Percentiles rank a stretch among this genome's conserved stretches.
These are phyloP conservation scores for Callimorpha dominula DNA, from an alignment of 2,888 invertebrate species.

Conservation along the genomic window DNA sequence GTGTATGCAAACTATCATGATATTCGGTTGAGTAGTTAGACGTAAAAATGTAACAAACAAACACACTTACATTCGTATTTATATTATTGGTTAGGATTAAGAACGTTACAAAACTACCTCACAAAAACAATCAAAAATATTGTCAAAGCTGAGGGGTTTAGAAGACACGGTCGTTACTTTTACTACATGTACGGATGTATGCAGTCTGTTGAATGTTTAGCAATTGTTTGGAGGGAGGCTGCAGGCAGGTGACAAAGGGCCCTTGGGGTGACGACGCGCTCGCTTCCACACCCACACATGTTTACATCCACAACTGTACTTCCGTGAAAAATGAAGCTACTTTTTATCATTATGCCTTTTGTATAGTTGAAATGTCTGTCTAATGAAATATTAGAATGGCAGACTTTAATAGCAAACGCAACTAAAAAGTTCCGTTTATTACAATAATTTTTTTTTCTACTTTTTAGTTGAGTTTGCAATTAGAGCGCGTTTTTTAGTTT, in stretches of 20 bases:
- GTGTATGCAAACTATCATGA: no score
- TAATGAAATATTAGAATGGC: no score
- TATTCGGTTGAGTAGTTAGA: no score
- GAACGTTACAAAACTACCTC: neutral
- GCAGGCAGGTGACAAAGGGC: slow-evolving; percentile 76
- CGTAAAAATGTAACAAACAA: no score
- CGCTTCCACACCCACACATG: slow-evolving; percentile 35
- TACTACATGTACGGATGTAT: slow-evolving; percentile 36
- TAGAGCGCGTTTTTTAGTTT: no score
- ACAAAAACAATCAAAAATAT: slow-evolving; percentile 5
- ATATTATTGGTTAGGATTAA: neutral
- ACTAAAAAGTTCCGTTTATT: no score
- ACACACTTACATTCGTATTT: no score
- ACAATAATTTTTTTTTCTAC: no score
- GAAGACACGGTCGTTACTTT: slow-evolving; percentile 36
- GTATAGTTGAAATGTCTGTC: slow-evolving; percentile 1
- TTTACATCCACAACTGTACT: slow-evolving; percentile 27
- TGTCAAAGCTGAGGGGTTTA: slow-evolving; percentile 20
- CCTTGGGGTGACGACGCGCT: slow-evolving; percentile 64
- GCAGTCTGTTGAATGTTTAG: slow-evolving; percentile 59
- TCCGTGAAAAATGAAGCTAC: slow-evolving; percentile 28
- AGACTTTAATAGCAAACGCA: no score
- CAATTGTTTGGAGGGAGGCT: slow-evolving; percentile 67
- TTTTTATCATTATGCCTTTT: slow-evolving; percentile 2
- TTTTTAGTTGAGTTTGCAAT: no score